Percentiles rank a stretch among this genome's conserved stretches.
phyloP scores from a whole-genome alignment of 2,888 invertebrate genomes.

The Perizoma flavofasciatum region DNA sequence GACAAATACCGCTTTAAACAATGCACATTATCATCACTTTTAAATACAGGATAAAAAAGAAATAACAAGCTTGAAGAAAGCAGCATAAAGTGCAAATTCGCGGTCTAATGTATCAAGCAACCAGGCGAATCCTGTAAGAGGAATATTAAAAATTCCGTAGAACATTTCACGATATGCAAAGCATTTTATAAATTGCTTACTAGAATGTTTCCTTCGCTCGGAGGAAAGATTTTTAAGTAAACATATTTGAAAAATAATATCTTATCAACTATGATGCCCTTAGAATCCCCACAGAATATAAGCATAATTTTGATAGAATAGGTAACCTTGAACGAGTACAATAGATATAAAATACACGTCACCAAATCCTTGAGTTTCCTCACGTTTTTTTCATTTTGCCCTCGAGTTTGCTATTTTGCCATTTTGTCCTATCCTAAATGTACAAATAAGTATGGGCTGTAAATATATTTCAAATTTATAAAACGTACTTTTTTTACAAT shows the following conservation, averaged over 20 bases:
- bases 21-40: neutral
- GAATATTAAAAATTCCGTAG: slow-evolving; percentile 57
- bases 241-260: neutral
- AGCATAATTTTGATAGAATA: neutral
- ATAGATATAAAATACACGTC: no score
- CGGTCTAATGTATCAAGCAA: slow-evolving; percentile 65
- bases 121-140: slow-evolving; percentile 54
- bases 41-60: neutral
- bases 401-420: no score
- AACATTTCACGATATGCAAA: slow-evolving; percentile 23
- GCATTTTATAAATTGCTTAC: slow-evolving; percentile 16
- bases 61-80: slow-evolving; percentile 12
- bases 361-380: no score
- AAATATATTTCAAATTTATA: no score
- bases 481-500: slow-evolving; percentile 8
- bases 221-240: neutral
- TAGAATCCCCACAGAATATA: no score
- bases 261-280: neutral
- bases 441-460: neutral
- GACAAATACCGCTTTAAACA: no score
- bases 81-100: slow-evolving; percentile 59
- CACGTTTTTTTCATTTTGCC: no score
- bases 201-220: neutral
- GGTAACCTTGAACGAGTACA: no score
- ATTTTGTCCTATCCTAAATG: no score